phyloP scores from a whole-genome alignment of 2,888 invertebrate genomes.

The Callinectes sapidus region DNA sequence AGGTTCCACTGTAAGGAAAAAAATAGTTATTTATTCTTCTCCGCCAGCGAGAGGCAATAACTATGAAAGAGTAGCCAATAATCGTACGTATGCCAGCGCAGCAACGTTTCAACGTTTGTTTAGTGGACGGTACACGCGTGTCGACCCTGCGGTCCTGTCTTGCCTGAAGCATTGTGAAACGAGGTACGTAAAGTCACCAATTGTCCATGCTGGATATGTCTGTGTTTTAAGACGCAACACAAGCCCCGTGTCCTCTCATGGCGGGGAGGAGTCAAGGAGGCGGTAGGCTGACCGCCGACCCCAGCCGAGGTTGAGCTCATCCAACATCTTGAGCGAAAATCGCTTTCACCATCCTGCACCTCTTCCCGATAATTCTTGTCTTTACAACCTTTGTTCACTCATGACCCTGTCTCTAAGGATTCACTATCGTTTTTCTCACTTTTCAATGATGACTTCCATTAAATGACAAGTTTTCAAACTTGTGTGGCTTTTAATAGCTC shows the following conservation, averaged over 20 bases:
- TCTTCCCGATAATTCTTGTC: background rate
- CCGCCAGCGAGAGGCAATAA: constrained; percentile 61
- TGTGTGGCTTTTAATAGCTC: background rate
- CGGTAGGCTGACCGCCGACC: constrained; percentile 48
- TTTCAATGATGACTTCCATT: background rate
- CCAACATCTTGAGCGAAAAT: constrained; percentile 64
- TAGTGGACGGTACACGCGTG: constrained; percentile 64
- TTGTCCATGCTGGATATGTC: background rate
- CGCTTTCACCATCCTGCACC: constrained; percentile 61
- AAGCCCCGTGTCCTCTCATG: background rate
- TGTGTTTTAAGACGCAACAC: background rate
- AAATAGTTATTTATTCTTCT: constrained; percentile 55
- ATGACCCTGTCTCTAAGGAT: background rate
- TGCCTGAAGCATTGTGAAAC: constrained; percentile 57
- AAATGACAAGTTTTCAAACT: background rate
- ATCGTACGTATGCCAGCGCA: constrained; percentile 69
- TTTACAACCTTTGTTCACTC: constrained; percentile 20
- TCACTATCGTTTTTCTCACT: background rate
- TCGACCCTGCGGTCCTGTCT: constrained; percentile 43
- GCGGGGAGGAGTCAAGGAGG: background rate
- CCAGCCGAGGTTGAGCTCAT: constrained; percentile 48
- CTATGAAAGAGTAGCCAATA: constrained; percentile 65
- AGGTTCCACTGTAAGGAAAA: constrained; percentile 42
- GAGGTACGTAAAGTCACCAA: constrained; percentile 54
- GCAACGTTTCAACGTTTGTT: constrained; percentile 66